These are phyloP conservation scores for Silvanus unidentatus DNA, from an alignment of 2,888 invertebrate genomes.

Conservation along the genomic window DNA sequence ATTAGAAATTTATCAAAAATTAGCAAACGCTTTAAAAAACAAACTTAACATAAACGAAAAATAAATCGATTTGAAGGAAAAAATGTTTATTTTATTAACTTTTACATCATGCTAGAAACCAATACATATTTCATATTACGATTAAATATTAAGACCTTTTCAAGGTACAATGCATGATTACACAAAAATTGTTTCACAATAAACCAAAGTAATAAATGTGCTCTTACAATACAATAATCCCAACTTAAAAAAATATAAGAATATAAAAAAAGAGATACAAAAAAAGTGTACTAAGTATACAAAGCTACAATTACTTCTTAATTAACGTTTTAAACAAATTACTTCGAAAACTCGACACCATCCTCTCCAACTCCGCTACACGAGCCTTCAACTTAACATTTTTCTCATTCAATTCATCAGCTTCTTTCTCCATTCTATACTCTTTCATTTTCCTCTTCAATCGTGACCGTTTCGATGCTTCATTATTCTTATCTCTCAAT, in stretches of 20 bases:
- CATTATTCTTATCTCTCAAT: conserved; percentile 70
- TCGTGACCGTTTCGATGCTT: conserved; percentile 68
- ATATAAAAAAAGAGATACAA: too few species aligned
- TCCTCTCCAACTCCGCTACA: conserved; percentile 62
- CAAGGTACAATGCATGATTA: neutral
- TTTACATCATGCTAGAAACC: too few species aligned
- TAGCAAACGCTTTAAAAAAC: conserved; percentile 28
- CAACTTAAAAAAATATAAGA: too few species aligned
- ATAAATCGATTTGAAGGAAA: too few species aligned
- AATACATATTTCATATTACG: too few species aligned
- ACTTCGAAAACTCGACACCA: conserved; percentile 60
- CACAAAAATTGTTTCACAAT: neutral
- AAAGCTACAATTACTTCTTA: too few species aligned
- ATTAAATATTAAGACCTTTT: too few species aligned
- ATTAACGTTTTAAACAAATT: conserved; percentile 49
- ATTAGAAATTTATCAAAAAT: conserved; percentile 32
- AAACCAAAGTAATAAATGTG: neutral
- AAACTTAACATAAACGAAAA: too few species aligned
- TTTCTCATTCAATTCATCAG: conserved; percentile 53
- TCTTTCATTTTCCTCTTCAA: conserved; percentile 63
- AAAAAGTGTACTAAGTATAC: too few species aligned
- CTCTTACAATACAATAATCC: neutral
- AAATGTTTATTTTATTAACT: too few species aligned
- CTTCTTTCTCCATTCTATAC: conserved; percentile 44
- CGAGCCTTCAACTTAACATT: conserved; percentile 60